Base-by-base conservation (phyloP, 30 jellyfish, hydroid and myxozoan species). In the Pelagia noctiluca region DNA sequence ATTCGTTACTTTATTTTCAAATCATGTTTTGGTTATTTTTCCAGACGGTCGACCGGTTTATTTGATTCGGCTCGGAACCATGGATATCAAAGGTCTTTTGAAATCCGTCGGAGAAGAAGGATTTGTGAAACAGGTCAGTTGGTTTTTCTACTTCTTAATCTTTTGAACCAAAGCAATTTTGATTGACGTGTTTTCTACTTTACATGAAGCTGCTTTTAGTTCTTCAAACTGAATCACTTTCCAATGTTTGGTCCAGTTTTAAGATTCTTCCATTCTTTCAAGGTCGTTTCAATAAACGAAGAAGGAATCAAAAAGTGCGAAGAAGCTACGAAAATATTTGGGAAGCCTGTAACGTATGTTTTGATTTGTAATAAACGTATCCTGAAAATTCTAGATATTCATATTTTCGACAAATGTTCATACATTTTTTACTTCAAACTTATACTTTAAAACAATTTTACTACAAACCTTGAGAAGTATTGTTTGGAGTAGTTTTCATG, bases 201-300 rank as follows among this genome's bases (percentile, higher is more conserved):
- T 65, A 29, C 70, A 33, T 79, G 76, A 22, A 50, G 28, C 21
- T 24, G 83, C 22, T 16, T 36, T 24, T 53, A 18, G 11, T 52
- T n/a, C n/a, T n/a, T n/a, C n/a, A n/a, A n/a, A n/a, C n/a, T n/a
- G n/a, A n/a, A n/a, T n/a, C n/a, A n/a, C n/a, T n/a, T n/a, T n/a
- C n/a, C n/a, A n/a, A n/a, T n/a, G n/a, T n/a, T n/a, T n/a, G n/a
- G n/a, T n/a, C n/a, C n/a, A n/a, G n/a, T n/a, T n/a, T n/a, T n/a
- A n/a, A n/a, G n/a, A n/a, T n/a, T n/a, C n/a, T n/a, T n/a, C n/a
- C n/a, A n/a, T 31, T 24, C 52, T 5, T 74, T 35, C 48, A 28
- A 92, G 98, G 99, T 95, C 76, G 99, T 95, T 5, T 95, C 99
- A 28, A 95, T 95, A n/a, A 95, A 95, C 71, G 99, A 95, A 80